Evolutionary conservation across 2,113 vertebrate genomes (phyloP).

Genomic region (Ondatra zibethicus): DNA sequence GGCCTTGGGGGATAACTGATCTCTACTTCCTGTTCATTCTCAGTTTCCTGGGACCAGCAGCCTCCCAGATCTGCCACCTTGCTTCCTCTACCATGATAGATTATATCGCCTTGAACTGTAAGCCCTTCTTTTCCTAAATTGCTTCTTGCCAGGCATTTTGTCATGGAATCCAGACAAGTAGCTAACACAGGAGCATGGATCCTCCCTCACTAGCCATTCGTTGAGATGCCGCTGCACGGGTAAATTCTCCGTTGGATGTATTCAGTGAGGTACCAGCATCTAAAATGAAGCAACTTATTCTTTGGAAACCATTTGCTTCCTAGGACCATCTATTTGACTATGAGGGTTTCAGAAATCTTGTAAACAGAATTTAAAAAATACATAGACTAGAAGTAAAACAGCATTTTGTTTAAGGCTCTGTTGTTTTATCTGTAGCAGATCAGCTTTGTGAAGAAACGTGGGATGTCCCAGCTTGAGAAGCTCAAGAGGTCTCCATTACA

Average conservation of each 20-base stretch:
- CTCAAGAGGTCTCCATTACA: fast-evolving
- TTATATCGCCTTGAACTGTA: too few species aligned
- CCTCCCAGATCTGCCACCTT: fast-evolving
- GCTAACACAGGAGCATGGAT: too few species aligned
- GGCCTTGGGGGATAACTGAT: background rate
- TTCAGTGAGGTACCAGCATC: background rate
- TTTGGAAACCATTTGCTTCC: background rate
- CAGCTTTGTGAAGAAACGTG: background rate
- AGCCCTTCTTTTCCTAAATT: background rate
- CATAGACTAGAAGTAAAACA: background rate
- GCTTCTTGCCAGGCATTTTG: background rate
- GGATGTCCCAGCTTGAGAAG: fast-evolving
- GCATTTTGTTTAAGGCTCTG: background rate
- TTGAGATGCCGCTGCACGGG: background rate
- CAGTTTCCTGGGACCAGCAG: background rate
- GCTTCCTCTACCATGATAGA: background rate
- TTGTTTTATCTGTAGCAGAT: background rate
- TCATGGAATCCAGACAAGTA: background rate
- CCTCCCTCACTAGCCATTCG: background rate
- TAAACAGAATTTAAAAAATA: background rate
- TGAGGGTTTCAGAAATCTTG: background rate
- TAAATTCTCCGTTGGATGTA: background rate
- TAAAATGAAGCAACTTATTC: background rate
- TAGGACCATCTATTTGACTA: background rate
- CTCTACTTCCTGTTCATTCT: background rate